Evolutionary conservation across 2,888 invertebrate species (phyloP).

Genomic region (Agrotis puta): DNA sequence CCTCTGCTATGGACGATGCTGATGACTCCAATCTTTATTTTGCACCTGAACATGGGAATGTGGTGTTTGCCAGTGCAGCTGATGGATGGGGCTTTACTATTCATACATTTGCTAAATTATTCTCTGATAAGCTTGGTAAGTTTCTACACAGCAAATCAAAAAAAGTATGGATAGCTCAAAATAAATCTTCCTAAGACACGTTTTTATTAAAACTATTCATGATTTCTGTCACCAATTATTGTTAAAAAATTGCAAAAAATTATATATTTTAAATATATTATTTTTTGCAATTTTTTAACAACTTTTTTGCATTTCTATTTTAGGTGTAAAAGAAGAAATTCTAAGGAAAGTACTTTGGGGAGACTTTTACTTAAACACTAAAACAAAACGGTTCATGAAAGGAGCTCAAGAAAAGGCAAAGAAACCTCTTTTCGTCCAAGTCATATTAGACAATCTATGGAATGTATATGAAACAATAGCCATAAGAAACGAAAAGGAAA

Average conservation of each 20-base stretch:
- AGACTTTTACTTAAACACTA: conserved; percentile 96
- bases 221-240: too few relatives aligned
- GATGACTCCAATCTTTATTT: conserved; percentile 98
- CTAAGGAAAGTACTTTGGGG: conserved; percentile 97
- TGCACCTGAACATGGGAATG: conserved; percentile 98
- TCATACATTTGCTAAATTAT: conserved; percentile 95
- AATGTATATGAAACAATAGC: conserved; percentile 96
- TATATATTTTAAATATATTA: too few relatives aligned
- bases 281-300: too few relatives aligned
- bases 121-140: conserved; percentile 92
- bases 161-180: too few relatives aligned
- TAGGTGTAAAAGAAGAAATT: conserved; percentile 93
- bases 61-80: conserved; percentile 98
- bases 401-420: conserved; percentile 98
- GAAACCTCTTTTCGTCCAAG: conserved; percentile 97
- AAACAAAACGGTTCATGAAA: conserved; percentile 95
- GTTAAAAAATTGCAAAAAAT: too few relatives aligned
- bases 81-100: conserved; percentile 97
- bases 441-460: conserved; percentile 98
- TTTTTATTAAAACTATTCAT: too few relatives aligned
- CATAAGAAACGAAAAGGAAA: conserved; percentile 94
- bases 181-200: too few relatives aligned
- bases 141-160: too few relatives aligned
- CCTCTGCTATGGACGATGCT: conserved; percentile 94
- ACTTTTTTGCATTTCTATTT: too few relatives aligned